These are phyloP conservation scores for Trachelus stipa DNA, from an alignment of 2,888 invertebrate genomes.

Conservation along the genomic window DNA sequence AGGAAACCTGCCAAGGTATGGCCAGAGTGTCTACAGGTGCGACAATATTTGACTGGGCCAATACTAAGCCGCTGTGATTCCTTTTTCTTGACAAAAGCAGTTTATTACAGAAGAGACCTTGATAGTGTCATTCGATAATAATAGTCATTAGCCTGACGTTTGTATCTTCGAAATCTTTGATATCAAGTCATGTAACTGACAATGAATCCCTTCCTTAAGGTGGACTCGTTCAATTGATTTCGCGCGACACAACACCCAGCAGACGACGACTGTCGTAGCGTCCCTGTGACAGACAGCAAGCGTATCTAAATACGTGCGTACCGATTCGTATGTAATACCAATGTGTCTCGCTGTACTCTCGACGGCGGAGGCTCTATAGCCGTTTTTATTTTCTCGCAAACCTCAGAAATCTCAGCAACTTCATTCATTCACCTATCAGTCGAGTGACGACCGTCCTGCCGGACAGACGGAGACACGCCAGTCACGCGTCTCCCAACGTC, in stretches of 20 bases:
- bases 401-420: conserved; percentile 59
- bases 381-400: conserved; percentile 42
- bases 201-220: neutral
- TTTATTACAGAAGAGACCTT: neutral
- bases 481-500: conserved; percentile 39
- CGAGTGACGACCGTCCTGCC: conserved; percentile 60
- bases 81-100: neutral
- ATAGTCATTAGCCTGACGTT: neutral
- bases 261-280: neutral
- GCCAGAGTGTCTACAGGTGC: neutral
- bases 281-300: neutral
- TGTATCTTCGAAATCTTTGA: neutral
- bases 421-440: conserved; percentile 58
- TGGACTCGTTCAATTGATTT: neutral
- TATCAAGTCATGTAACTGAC: neutral
- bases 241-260: neutral
- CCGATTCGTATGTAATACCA: neutral
- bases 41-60: neutral
- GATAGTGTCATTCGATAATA: neutral
- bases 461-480: conserved; percentile 55
- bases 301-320: neutral
- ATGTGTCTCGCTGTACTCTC: neutral
- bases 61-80: neutral
- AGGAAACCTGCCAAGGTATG: neutral
- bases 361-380: neutral